Evolutionary conservation across 1,140 invertebrate genomes (phyloP).

Genomic region (Nomia melanderi): DNA sequence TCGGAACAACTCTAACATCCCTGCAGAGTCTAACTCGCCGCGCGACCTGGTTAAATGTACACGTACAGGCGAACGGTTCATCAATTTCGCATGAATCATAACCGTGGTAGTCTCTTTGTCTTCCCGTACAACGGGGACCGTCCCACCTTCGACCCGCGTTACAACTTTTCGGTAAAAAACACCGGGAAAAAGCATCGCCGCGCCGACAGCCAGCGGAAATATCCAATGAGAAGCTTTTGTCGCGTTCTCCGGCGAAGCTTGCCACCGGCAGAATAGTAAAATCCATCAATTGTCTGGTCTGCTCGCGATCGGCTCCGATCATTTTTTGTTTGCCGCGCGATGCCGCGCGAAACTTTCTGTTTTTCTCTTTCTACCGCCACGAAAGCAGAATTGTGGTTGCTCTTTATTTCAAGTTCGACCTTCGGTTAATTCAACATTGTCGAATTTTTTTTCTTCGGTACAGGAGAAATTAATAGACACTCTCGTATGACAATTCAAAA

Average conservation of each 20-base stretch:
- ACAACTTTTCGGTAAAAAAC: conserved; percentile 11
- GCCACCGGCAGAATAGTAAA: conserved; percentile 18
- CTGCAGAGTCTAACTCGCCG: not conserved
- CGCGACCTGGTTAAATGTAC: conserved; percentile 1
- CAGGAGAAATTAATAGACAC: too few relatives aligned
- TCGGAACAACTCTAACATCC: not conserved
- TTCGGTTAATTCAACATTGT: too few relatives aligned
- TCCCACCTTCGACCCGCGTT: not conserved
- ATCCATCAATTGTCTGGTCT: conserved; percentile 47
- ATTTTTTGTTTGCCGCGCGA: conserved; percentile 10
- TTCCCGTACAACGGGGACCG: not conserved
- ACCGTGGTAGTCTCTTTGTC: conserved; percentile 2
- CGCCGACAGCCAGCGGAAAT: conserved; percentile 29
- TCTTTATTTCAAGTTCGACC: not conserved
- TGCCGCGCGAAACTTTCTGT: conserved; percentile 29
- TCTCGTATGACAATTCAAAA: too few relatives aligned
- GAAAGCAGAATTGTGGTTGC: not conserved
- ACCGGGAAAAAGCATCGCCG: not conserved
- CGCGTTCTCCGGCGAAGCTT: conserved; percentile 14
- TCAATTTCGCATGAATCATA: conserved; percentile 40
- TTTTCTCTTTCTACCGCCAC: conserved; percentile 31
- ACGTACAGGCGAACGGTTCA: not conserved
- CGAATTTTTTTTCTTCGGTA: too few relatives aligned
- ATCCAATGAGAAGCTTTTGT: conserved; percentile 43
- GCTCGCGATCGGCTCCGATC: conserved; percentile 28